phyloP scores from a whole-genome alignment of 2,888 invertebrate genomes.

The Phasia obesa region DNA sequence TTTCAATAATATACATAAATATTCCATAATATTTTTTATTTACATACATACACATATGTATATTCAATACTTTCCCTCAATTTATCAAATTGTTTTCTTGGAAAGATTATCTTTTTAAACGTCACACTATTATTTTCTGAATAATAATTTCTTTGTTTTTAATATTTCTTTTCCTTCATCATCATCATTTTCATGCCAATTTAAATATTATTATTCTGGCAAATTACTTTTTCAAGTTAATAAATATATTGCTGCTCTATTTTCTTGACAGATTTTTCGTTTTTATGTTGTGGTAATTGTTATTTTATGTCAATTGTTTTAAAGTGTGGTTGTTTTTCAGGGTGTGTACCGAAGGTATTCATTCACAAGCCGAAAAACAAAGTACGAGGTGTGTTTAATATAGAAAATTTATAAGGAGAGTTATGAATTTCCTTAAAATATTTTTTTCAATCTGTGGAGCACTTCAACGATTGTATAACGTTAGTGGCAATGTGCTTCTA shows the following conservation, averaged over 20 bases:
- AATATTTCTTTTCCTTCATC: no score
- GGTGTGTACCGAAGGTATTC: conserved; percentile 13
- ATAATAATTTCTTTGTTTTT: not conserved
- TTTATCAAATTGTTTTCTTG: not conserved
- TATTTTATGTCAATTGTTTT: conserved; percentile 50
- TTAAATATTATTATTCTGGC: conserved; percentile 35
- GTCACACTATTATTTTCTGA: not conserved
- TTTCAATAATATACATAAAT: not conserved
- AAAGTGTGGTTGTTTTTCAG: conserved; percentile 19
- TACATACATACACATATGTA: no score
- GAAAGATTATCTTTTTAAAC: not conserved
- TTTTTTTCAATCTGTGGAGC: no score
- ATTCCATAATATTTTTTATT: not conserved
- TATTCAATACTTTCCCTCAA: not conserved
- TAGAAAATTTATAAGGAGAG: no score
- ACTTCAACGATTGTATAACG: no score
- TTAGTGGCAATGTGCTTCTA: no score
- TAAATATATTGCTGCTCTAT: conserved; percentile 24
- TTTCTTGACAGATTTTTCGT: conserved; percentile 21
- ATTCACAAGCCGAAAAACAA: conserved; percentile 1
- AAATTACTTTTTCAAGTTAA: conserved; percentile 42
- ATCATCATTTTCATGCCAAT: conserved; percentile 31
- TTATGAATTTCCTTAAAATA: no score
- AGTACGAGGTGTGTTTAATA: no score
- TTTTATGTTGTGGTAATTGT: conserved; percentile 41